Base-by-base conservation (phyloP, 2,888 invertebrate genomes). In the Philereme transversata region DNA sequence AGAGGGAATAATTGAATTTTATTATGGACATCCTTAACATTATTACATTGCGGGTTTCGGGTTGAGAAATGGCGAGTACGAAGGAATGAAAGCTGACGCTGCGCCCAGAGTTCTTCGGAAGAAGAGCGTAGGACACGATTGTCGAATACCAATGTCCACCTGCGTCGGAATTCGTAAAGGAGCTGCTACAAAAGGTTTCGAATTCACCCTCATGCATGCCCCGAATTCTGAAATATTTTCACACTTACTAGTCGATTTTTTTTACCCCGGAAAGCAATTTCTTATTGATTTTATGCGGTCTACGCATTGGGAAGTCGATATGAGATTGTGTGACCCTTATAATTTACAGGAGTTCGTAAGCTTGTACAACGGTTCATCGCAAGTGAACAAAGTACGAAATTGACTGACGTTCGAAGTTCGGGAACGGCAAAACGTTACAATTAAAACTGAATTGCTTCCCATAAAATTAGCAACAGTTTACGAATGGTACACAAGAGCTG, bases 1-100 rank as follows among this genome's bases (percentile, higher is more conserved):
- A 62, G 53, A 71, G 65, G 64, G 75, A 73, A 82, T 82, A 83
- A 83, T 82, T 82, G 79, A 81, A 82, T 83, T 83, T 79, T 79
- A 77, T 75, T 79, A 75, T 69, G 70, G 72, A 72, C 74, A 73
- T 77, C 71, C 74, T 75, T 74, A 75, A 72, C 76, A 71, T 77
- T 79, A 81, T 81, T 81, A 78, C 74, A 75, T 76, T 78, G 75
- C 66, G 78, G 77, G 71, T 65, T 72, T 70, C 67, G 75, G 72
- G 75, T 74, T 73, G 70, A 71, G 71, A 74, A 72, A 76, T 67
- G 69, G 70, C 67, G 63, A 71, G 70, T 75, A 73, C 65, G 66
- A 67, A 68, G 67, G 60, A 77, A 76, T 68, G 69, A 61, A 67
- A 76, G 76, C 78, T 78, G 79, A 79, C 78, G 68, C 67, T 64